Evolutionary conservation across 2,797 vertebrate species (phyloP).

Genomic region (Peromyscus attwateri): DNA sequence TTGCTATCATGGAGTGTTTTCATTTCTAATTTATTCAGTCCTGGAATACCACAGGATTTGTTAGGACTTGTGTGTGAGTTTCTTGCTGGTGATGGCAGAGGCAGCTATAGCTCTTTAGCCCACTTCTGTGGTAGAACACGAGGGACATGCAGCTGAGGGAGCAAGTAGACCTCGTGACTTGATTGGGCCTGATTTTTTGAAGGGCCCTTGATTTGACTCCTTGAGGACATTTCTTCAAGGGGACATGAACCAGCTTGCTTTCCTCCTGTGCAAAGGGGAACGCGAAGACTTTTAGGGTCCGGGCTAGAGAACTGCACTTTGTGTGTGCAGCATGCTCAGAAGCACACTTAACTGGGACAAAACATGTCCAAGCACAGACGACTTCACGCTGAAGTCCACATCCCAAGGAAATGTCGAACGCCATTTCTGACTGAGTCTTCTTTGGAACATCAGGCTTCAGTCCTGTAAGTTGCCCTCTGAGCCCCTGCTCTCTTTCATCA

Average conservation of each 20-base stretch:
- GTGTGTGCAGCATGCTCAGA: too few species aligned
- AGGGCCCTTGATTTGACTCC: neutral
- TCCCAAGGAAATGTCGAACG: neutral
- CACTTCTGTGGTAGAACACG: too few species aligned
- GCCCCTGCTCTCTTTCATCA: neutral
- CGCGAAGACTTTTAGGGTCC: neutral
- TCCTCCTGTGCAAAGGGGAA: too few species aligned
- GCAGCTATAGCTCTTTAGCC: fast-evolving
- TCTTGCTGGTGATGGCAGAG: neutral
- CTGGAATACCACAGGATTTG: neutral
- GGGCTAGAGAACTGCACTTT: neutral
- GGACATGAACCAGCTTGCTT: neutral
- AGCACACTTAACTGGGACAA: too few species aligned
- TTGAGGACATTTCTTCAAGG: neutral
- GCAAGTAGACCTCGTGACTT: neutral
- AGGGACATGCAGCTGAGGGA: neutral
- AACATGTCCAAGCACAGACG: neutral
- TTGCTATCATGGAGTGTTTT: neutral
- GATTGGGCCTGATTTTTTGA: neutral
- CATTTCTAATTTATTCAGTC: neutral
- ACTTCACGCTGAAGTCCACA: too few species aligned
- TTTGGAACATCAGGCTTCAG: neutral
- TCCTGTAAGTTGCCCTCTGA: too few species aligned
- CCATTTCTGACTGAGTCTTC: neutral
- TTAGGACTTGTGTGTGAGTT: neutral